Evolutionary conservation across 37 sponge, comb jelly and placozoan species (phyloP).

Genomic region (Chondrilla cf. caribensis): DNA sequence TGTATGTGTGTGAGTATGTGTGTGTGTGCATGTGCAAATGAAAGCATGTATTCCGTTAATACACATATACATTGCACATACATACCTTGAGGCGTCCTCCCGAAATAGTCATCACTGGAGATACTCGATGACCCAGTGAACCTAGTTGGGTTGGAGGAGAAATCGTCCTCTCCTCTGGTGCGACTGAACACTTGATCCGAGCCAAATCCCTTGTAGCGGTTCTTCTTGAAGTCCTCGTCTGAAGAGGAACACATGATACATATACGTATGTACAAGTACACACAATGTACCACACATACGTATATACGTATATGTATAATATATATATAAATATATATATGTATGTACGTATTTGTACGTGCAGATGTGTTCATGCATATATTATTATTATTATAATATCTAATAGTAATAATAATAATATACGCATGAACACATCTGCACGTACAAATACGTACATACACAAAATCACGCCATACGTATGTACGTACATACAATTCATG

Average conservation of each 20-base stretch:
- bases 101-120: conserved; percentile 96
- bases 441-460: no score
- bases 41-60: no score
- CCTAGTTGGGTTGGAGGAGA: conserved; percentile 1
- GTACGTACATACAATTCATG: no score
- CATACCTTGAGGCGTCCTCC: conserved; percentile 37
- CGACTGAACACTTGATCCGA: not conserved
- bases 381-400: no score
- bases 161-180: not conserved
- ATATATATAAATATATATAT: not conserved
- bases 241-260: not conserved
- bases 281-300: conserved; percentile 7
- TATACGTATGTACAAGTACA: not conserved
- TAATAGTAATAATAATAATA: no score
- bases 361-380: no score
- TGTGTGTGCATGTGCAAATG: no score
- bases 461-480: no score
- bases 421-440: no score
- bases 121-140: conserved; percentile 78
- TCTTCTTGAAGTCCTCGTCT: conserved; percentile 11
- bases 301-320: not conserved
- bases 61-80: not conserved
- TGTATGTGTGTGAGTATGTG: no score
- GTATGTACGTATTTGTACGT: not conserved
- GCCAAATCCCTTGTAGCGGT: conserved; percentile 14